Evolutionary conservation across 2,113 vertebrate species (phyloP).

Genomic region (Mesoclemmys tuberculata): DNA sequence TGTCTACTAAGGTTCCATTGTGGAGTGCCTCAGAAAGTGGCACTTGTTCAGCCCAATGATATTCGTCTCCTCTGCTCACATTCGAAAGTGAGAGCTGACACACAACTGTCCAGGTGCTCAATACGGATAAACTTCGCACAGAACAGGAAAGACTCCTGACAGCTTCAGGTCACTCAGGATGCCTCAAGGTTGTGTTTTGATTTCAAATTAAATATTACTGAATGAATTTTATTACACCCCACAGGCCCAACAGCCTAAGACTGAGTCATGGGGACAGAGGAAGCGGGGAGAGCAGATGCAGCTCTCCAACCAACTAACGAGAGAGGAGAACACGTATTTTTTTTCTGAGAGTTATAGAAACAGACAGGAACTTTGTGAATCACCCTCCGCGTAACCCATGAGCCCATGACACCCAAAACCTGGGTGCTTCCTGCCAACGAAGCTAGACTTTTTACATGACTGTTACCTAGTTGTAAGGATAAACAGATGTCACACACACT

Average conservation of each 20-base stretch:
- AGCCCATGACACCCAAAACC: background rate
- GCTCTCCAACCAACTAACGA: background rate
- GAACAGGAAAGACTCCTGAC: background rate
- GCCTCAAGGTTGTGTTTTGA: background rate
- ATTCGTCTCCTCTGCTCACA: accelerated
- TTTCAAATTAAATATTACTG: background rate
- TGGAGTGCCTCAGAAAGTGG: background rate
- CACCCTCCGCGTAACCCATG: background rate
- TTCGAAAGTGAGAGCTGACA: background rate
- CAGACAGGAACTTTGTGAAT: background rate
- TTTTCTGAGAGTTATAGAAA: background rate
- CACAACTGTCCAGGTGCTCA: background rate
- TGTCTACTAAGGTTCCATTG: background rate
- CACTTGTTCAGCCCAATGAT: background rate
- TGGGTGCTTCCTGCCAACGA: background rate
- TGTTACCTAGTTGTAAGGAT: background rate
- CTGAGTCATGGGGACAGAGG: background rate
- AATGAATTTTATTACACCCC: background rate
- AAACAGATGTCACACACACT: background rate
- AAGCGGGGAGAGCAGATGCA: background rate
- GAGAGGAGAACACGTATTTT: background rate
- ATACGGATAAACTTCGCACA: background rate
- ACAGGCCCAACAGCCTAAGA: background rate
- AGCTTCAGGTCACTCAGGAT: background rate
- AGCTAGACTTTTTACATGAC: background rate